Percentiles rank a stretch among this genome's conserved stretches.
These are phyloP conservation scores for Trachymyrmex cornetzi DNA, from an alignment of 1,140 invertebrate species.

Conservation along the genomic window DNA sequence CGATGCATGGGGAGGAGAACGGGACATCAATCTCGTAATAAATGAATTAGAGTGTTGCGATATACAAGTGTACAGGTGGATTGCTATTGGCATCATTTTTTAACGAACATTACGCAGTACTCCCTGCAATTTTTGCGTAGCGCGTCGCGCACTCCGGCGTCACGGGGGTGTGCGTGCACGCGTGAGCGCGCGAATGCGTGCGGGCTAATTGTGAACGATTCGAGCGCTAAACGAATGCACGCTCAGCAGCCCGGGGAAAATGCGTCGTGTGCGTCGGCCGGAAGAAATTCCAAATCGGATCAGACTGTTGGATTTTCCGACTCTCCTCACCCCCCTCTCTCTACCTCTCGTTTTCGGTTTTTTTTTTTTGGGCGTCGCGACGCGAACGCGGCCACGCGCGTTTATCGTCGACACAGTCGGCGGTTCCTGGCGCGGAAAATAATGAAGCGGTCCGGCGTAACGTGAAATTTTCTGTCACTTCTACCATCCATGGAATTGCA, in stretches of 20 bases:
- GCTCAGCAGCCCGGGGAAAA: conserved; percentile 66
- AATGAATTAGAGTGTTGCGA: conserved; percentile 32
- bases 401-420: conserved; percentile 31
- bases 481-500: not conserved
- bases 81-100: conserved; percentile 8
- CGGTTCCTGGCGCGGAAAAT: conserved; percentile 24
- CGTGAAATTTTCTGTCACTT: conserved; percentile 47
- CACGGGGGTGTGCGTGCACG: not conserved
- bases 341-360: not conserved
- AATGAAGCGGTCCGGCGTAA: conserved; percentile 31
- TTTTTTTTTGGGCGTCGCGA: conserved; percentile 38
- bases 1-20: not conserved
- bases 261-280: conserved; percentile 71
- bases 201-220: conserved; percentile 73
- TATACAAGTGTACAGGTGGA: not conserved
- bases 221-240: conserved; percentile 72
- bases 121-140: conserved; percentile 11
- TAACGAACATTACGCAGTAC: conserved; percentile 38
- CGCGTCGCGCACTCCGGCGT: not conserved
- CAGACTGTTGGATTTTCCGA: conserved; percentile 62
- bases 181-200: conserved; percentile 31
- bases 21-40: conserved; percentile 22
- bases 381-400: conserved; percentile 11
- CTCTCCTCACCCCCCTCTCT: not conserved
- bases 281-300: conserved; percentile 75